A percentile compares a stretch with the other conserved stretches of the same genome.
Evolutionary conservation across 2,113 vertebrate genomes (phyloP).

Genomic region (Syrmaticus mikado): DNA sequence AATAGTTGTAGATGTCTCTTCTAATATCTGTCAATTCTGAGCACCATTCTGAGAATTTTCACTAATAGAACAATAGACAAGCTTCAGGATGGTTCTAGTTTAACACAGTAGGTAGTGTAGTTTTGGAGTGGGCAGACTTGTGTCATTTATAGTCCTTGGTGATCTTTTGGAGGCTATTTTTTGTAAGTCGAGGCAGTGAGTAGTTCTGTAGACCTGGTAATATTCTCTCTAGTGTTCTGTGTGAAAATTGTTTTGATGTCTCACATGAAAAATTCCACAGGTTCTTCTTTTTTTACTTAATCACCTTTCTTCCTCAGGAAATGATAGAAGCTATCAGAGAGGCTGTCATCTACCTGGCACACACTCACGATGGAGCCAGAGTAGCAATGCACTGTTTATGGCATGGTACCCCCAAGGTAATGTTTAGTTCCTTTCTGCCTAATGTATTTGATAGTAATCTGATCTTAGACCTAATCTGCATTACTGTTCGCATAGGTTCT

Average conservation of each 20-base stretch:
- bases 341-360: constrained; percentile 91
- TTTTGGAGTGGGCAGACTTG: background rate
- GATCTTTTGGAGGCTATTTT: background rate
- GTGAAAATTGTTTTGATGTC: background rate
- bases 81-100: background rate
- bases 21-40: background rate
- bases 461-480: background rate
- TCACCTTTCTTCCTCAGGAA: constrained; percentile 79
- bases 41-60: background rate
- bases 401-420: constrained; percentile 95
- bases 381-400: constrained; percentile 96
- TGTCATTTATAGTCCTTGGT: background rate
- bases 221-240: background rate
- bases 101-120: background rate
- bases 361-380: constrained; percentile 94
- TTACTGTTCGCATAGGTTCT: background rate
- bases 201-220: background rate
- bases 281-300: background rate
- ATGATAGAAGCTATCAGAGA: constrained; percentile 96
- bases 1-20: background rate
- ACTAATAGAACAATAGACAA: background rate
- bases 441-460: background rate
- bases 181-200: background rate
- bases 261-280: accelerated
- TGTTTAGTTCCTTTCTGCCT: background rate